Evolutionary conservation across 2,888 invertebrate species (phyloP).

Genomic region (Catocala fraxini): DNA sequence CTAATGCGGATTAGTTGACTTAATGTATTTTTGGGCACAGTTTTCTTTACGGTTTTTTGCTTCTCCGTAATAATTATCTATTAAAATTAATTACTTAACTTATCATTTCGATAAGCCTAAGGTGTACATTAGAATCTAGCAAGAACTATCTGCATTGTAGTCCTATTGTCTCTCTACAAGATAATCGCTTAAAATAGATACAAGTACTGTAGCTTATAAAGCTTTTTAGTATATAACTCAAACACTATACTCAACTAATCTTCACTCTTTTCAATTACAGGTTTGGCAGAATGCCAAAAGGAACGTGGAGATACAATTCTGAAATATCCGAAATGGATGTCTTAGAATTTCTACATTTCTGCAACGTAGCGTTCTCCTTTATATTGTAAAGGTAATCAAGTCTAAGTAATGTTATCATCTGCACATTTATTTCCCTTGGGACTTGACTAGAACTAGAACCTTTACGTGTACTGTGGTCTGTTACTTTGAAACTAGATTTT

Average conservation of each 20-base stretch:
- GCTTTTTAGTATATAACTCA: slow-evolving; percentile 19
- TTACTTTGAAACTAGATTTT: not conserved
- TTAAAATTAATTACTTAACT: too few relatives aligned
- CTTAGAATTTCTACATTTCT: slow-evolving; percentile 29
- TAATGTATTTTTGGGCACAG: too few relatives aligned
- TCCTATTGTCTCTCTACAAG: too few relatives aligned
- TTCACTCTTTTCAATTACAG: slow-evolving; percentile 49
- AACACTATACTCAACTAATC: slow-evolving; percentile 38
- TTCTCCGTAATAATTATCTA: too few relatives aligned
- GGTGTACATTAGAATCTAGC: too few relatives aligned
- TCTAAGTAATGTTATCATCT: slow-evolving; percentile 21
- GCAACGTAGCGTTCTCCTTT: slow-evolving; percentile 23
- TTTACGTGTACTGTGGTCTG: not conserved
- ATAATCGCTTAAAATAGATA: too few relatives aligned
- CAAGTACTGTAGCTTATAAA: too few relatives aligned
- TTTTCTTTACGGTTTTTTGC: too few relatives aligned
- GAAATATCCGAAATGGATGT: slow-evolving; percentile 32
- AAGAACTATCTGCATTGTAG: too few relatives aligned
- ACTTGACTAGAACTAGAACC: not conserved
- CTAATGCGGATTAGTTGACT: too few relatives aligned
- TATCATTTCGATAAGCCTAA: too few relatives aligned
- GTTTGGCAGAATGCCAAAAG: slow-evolving; percentile 43
- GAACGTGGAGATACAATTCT: slow-evolving; percentile 29
- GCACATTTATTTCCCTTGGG: slow-evolving; percentile 15
- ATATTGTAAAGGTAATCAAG: slow-evolving; percentile 20